These are phyloP conservation scores for Sitobion miscanthi DNA, from an alignment of 1,140 invertebrate species.

Conservation along the genomic window DNA sequence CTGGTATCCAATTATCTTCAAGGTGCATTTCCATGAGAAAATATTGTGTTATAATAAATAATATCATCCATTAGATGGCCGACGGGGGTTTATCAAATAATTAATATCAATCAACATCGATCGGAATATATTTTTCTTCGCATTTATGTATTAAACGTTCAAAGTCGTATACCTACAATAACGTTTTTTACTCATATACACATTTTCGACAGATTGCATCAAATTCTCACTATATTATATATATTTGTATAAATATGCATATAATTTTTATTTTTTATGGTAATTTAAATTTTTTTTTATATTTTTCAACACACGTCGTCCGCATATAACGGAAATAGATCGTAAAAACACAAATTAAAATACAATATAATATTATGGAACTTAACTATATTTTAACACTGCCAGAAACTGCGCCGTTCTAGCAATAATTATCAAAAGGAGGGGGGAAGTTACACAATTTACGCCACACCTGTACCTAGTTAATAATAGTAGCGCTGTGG, in stretches of 20 bases:
- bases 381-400: background rate
- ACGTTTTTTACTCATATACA: background rate
- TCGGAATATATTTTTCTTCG: background rate
- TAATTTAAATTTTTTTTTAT: no score
- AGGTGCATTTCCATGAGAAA: constrained; percentile 1
- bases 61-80: background rate
- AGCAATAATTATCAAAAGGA: no score
- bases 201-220: background rate
- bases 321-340: no score
- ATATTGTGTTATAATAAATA: background rate
- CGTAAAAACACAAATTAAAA: background rate
- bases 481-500: no score
- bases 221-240: background rate
- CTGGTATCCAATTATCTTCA: constrained; percentile 2
- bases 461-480: no score
- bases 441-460: no score
- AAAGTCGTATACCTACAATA: background rate
- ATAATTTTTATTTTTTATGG: background rate
- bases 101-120: constrained; percentile 10
- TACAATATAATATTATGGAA: background rate
- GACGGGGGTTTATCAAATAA: background rate
- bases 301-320: no score
- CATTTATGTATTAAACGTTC: background rate
- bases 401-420: no score
- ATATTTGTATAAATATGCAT: background rate